phyloP scores from a whole-genome alignment of 2,113 vertebrate species.

The Edolisoma coerulescens region DNA sequence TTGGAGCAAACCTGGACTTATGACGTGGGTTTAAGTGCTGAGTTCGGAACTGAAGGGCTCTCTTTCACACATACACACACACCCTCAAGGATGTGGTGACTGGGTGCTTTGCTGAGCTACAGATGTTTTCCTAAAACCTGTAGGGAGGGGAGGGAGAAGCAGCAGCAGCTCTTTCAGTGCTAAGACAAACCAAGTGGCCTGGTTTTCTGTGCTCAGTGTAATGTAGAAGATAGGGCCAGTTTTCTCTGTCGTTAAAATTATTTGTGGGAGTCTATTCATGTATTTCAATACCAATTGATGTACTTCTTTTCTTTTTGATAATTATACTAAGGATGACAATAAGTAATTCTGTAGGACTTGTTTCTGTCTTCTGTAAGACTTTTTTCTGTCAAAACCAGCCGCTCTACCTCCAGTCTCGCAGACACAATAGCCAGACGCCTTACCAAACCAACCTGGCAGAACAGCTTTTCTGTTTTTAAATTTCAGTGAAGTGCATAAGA shows the following conservation, averaged over 20 bases:
- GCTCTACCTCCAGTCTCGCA: accelerated
- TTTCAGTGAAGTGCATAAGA: neutral
- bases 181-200: neutral
- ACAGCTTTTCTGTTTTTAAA: neutral
- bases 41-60: neutral
- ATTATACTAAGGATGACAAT: neutral
- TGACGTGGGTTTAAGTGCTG: neutral
- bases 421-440: neutral
- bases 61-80: neutral
- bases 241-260: neutral
- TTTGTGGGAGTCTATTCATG: neutral
- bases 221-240: neutral
- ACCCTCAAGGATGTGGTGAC: neutral
- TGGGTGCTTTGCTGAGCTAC: neutral
- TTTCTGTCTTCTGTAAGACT: no score
- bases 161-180: neutral
- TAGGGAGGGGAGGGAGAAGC: neutral
- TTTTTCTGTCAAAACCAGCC: neutral
- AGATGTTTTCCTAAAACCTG: neutral
- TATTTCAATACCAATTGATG: neutral
- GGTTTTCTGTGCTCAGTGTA: accelerated
- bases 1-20: neutral
- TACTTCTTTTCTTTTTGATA: neutral
- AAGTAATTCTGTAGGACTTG: neutral
- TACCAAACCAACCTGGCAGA: neutral